Base-by-base conservation (phyloP, 2,113 vertebrate genomes). In the Notarius quadriscutis region DNA sequence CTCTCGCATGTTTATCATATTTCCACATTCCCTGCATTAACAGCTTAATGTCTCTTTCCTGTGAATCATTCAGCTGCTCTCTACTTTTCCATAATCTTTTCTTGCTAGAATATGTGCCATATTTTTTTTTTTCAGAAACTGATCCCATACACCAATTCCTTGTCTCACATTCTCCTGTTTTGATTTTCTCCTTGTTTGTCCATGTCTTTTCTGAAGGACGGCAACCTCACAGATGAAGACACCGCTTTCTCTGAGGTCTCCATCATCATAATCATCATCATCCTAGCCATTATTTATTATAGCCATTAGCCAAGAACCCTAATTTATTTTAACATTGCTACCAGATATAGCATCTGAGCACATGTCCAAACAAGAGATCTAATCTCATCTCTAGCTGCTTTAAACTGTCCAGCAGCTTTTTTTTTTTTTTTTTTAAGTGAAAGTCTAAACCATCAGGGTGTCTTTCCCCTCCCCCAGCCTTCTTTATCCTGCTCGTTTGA, bases 401-500 rank as follows among this genome's bases (percentile, higher is more conserved):
- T 41, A 25, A 18, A 22, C 7, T 27, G 5, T 81, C 80, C 80
- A 62, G 30, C 34, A 41, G 57, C 18, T 15, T 2, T 18, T 74
- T 15, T 60, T 18, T 60, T 34, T 34, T 1, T 58, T 58, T 12
- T 15, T 53, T 53, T 5, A 25, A 25, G 22, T 34, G 53, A 22
- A 8, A 14, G 25, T 18, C n/a, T 63, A 7, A 50, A 48, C 22
- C 17, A 1, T 72, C 9, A 27, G 48, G 50, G 27, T 30, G 18
- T 84, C 12, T 88, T 78, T 81, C 71, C 89, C 6, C n/a, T 1
- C 62, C 14, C 7, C 30, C 85, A 96, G 94, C 94, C 94, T 14
- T 92, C 95, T 4, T 94, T 95, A 0, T 95, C 94, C 34, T 95
- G 93, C 90, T 95, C 95, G 5, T 95, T 95, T 71, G 95, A 95